A percentile compares a stretch with the other conserved stretches of the same genome.
Conservation (phyloP, 2,797 vertebrate genomes). For the Brachyrhaphis roseni region DNA sequence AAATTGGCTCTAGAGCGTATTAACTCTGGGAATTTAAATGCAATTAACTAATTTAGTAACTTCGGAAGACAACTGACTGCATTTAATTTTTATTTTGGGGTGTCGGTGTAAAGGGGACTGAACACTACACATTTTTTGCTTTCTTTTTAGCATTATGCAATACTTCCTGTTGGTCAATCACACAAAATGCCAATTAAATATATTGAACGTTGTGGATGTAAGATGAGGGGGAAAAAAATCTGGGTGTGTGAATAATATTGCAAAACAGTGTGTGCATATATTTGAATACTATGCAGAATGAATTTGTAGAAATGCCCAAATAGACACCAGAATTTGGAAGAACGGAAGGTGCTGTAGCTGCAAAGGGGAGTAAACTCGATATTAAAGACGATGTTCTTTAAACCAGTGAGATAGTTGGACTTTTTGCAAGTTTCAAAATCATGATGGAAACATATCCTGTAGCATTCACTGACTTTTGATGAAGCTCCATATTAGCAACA, state of each 20-base stretch:
- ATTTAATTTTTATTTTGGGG: not conserved
- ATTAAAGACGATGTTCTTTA: conserved; percentile 19
- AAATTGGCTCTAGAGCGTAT: not conserved
- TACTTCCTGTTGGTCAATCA: not conserved
- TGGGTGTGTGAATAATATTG: not conserved
- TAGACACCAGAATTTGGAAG: not conserved
- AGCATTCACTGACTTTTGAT: conserved; percentile 70
- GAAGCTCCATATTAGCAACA: conserved; percentile 73
- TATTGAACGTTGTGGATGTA: not conserved
- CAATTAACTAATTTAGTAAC: not conserved
- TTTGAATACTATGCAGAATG: not conserved
- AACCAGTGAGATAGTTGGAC: conserved; percentile 69
- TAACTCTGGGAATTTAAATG: not conserved
- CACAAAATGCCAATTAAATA: not conserved
- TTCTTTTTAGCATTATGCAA: not conserved
- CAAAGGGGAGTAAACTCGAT: not conserved
- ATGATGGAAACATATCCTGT: conserved; percentile 75
- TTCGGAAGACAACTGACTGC: not conserved
- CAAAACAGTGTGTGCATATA: not conserved
- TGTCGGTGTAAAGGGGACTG: not conserved
- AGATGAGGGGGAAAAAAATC: not conserved
- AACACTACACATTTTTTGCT: not conserved
- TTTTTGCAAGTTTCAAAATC: not conserved
- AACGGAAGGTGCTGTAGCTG: not conserved
- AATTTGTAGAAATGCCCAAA: not conserved